These are phyloP conservation scores for Oryzias javanicus DNA, from an alignment of 2,113 vertebrate genomes.

Conservation along the genomic window DNA sequence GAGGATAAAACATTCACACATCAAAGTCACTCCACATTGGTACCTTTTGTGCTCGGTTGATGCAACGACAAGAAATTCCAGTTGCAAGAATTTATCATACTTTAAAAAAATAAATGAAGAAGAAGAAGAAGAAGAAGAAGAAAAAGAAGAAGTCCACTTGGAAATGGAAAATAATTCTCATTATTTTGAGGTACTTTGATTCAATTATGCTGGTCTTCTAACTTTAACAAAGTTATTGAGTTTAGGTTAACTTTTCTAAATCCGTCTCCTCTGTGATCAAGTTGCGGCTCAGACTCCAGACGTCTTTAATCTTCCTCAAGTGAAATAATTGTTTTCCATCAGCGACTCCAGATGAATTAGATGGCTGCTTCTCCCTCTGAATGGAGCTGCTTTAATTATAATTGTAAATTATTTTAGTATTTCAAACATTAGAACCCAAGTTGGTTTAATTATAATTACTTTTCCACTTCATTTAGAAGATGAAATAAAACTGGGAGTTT, in stretches of 20 bases:
- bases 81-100: neutral
- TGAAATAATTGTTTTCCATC: constrained; percentile 75
- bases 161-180: too few species aligned
- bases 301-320: constrained; percentile 72
- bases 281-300: constrained; percentile 57
- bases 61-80: neutral
- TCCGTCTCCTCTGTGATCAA: constrained; percentile 54
- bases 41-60: constrained; percentile 1
- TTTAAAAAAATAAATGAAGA: neutral
- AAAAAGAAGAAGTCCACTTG: too few species aligned
- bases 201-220: constrained; percentile 24
- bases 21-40: too few species aligned
- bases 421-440: constrained; percentile 63
- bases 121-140: too few species aligned
- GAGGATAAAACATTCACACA: too few species aligned
- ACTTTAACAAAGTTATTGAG: constrained; percentile 34
- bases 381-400: constrained; percentile 67
- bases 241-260: constrained; percentile 64
- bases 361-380: constrained; percentile 38
- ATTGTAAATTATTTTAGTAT: constrained; percentile 65
- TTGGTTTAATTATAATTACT: constrained; percentile 70
- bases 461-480: constrained; percentile 58
- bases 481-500: constrained; percentile 54
- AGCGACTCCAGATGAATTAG: constrained; percentile 55
- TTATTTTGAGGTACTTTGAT: constrained; percentile 1